These are phyloP conservation scores for Chaetura pelagica DNA, from an alignment of 2,113 vertebrate genomes.

Conservation along the genomic window DNA sequence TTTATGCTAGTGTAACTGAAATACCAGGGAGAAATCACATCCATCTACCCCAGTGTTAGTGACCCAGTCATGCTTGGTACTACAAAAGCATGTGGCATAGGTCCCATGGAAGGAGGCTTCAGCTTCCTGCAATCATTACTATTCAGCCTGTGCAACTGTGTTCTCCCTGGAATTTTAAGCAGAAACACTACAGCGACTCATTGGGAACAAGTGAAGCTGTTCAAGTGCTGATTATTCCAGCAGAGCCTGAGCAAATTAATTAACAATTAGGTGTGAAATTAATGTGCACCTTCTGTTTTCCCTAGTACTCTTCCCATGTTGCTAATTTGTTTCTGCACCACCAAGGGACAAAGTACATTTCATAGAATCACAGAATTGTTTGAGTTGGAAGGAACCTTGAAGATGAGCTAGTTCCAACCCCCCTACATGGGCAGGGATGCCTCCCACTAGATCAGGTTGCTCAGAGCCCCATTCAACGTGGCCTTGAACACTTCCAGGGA, in stretches of 20 bases:
- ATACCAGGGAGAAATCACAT: not conserved
- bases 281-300: constrained; percentile 46
- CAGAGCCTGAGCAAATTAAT: constrained; percentile 33
- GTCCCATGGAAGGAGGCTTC: not conserved
- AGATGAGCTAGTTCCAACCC: too few relatives aligned
- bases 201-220: constrained; percentile 16
- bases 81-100: not conserved
- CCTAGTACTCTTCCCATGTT: not conserved
- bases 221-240: constrained; percentile 39
- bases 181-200: not conserved
- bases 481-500: too few relatives aligned
- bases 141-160: not conserved
- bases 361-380: not conserved
- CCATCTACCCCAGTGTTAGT: not conserved
- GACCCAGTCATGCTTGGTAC: not conserved
- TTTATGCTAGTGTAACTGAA: not conserved
- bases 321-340: constrained; percentile 14
- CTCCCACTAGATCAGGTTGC: too few relatives aligned
- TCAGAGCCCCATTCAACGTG: too few relatives aligned
- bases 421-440: too few relatives aligned
- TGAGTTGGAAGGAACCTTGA: not conserved
- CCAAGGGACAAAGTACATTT: not conserved
- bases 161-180: constrained; percentile 21
- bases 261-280: constrained; percentile 62
- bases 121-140: not conserved